Evolutionary conservation across 35 echinoderm and acorn worm genomes (phyloP), one percentile per base, ranked within the genome.

Genomic region (Anneissia japonica): DNA sequence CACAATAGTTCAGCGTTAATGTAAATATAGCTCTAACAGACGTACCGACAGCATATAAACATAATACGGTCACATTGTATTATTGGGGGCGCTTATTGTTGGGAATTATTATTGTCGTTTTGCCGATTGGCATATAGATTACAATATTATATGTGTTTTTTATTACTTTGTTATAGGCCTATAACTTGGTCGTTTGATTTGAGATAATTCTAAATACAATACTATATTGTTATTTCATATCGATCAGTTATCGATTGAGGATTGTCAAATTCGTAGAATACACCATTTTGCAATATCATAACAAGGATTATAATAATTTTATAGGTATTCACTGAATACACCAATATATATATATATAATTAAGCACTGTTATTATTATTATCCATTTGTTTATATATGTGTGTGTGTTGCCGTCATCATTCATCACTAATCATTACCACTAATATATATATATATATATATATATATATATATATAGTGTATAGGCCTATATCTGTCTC

Each of bases 361-460:
- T 19, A 36, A 2, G 12, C 73, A 33, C 55, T 23, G n/a, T 35
- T 34, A 77, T 34, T 86, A 31, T 34, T 32, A 11, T 56, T 85
- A 46, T 85, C 84, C 38, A 64, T 79, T 74, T 78, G 21, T 80
- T 35, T 78, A 74, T 86, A 79, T 86, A 74, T 86, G 77, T 74
- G 77, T 79, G n/a, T 86, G 30, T 86, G 77, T 79, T 79, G 30
- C 77, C 35, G 34, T 84, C 19, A 28, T 35, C 35, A 86, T 86
- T 33, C 37, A 79, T 86, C 34, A 33, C n/a, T 86, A 86, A 28
- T 19, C 77, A 79, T 81, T 79, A 46, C 39, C 39, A 46, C 39
- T 46, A 46, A 82, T 82, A 82, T 82, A 46, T 82, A 82, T 82
- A 46, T 82, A 82, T 82, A 46, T 82, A 82, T 82, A 82, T 82